Conservation (phyloP, 2,113 vertebrate genomes). For the Tetrao urogallus region DNA sequence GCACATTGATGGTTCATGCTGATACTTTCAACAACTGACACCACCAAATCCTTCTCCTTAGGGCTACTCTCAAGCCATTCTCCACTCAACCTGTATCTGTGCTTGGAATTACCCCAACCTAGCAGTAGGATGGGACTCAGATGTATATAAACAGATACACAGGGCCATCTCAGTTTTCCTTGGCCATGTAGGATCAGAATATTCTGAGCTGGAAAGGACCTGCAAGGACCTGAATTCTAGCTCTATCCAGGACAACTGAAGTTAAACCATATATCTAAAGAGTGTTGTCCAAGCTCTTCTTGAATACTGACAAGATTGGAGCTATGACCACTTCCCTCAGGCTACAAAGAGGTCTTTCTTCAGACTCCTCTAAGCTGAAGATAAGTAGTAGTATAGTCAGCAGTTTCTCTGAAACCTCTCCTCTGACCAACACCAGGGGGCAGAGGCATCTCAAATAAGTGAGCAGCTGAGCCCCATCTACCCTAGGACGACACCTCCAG, state of each 20-base stretch:
- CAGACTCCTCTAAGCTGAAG: background rate
- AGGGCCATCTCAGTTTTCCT: no score
- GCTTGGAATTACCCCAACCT: no score
- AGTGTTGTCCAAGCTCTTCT: background rate
- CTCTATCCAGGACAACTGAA: background rate
- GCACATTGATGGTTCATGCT: no score
- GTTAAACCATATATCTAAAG: background rate
- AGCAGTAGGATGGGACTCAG: no score
- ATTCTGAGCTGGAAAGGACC: background rate
- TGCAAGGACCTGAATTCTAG: background rate
- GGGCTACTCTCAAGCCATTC: no score
- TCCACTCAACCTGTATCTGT: no score
- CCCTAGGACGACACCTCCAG: background rate
- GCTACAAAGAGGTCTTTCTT: background rate
- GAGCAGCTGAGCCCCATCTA: fast-evolving
- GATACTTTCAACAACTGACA: no score
- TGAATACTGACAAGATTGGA: background rate
- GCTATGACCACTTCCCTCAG: background rate
- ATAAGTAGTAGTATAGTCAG: background rate
- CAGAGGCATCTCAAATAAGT: fast-evolving
- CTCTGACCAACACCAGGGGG: background rate
- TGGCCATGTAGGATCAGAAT: background rate
- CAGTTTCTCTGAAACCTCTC: background rate
- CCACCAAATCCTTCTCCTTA: no score
- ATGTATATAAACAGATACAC: background rate